Evolutionary conservation across 2,113 vertebrate genomes (phyloP).

Genomic region (Castor canadensis): DNA sequence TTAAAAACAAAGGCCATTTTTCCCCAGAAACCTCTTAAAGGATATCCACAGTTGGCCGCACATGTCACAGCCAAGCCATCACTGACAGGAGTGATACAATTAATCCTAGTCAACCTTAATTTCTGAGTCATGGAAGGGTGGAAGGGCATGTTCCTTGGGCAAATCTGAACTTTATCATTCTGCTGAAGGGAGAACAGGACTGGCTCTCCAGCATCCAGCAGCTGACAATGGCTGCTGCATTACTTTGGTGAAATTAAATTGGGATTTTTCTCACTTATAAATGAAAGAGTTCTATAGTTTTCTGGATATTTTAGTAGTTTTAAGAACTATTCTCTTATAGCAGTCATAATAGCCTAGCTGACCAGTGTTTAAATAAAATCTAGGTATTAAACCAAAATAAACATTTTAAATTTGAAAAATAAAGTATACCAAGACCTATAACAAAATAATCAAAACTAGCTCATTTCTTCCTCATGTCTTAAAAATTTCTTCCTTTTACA

Average conservation of each 20-base stretch:
- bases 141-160: neutral
- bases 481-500: neutral
- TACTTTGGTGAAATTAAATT: neutral
- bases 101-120: neutral
- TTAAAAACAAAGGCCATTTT: neutral
- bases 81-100: neutral
- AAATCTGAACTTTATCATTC: neutral
- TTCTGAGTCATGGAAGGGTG: neutral
- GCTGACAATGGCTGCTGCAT: neutral
- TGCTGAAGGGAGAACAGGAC: neutral
- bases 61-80: neutral
- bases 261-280: neutral
- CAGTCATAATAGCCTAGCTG: neutral
- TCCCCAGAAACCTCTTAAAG: neutral
- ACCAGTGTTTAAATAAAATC: neutral
- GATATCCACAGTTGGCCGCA: neutral
- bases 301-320: neutral
- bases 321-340: neutral
- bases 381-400: neutral
- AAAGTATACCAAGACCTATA: neutral
- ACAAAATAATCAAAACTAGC: neutral
- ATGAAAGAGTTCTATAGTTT: neutral
- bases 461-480: neutral
- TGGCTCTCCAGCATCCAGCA: neutral
- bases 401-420: neutral